Evolutionary conservation across 2,797 vertebrate genomes (phyloP), one percentile per base, ranked within the genome.

Genomic region (Sebastes oblongus): DNA sequence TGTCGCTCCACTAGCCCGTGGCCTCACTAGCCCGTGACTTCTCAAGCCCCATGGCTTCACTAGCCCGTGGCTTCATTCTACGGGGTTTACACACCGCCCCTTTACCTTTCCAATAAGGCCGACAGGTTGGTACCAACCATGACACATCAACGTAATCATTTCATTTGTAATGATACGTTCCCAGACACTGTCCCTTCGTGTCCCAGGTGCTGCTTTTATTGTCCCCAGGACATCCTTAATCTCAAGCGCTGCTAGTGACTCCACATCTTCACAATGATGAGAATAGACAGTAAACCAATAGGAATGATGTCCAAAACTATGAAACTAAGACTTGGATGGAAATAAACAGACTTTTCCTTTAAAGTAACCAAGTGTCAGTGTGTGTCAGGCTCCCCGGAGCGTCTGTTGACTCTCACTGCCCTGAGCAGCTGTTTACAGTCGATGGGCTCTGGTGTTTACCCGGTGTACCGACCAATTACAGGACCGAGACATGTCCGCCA

Each of bases 381-480:
- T 6, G 9, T 74, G n/a, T 66, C 62, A 58, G 64, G 14, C 54
- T 50, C 60, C 46, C 22, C 1, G 3, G 9, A 66, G 66, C 5
- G 2, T 25, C 39, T 81, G 59, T 54, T 68, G 71, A 42, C 66
- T 54, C 20, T 4, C 9, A 25, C 71, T 56, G 66, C 52, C 30
- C 29, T 59, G 54, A 29, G 70, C 55, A 25, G 32, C 46, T 59
- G 52, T 77, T 77, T 60, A 71, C 70, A 75, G 75, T 61, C 10
- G n/a, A 32, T 4, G 22, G 54, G 9, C 71, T 78, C 62, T 29
- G 27, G n/a, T 79, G 82, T 83, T 80, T 67, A 69, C 69, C n/a
- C 52, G 24, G 36, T 50, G 69, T 83, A 79, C 56, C 30, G 20
- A 72, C 81, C 77, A 86, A 77, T 87, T 79, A 86, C 80, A 72